Evolutionary conservation across 2,888 invertebrate species (phyloP), one percentile per base, ranked within the genome.

Genomic region (Gymnoscelis rufifasciata): DNA sequence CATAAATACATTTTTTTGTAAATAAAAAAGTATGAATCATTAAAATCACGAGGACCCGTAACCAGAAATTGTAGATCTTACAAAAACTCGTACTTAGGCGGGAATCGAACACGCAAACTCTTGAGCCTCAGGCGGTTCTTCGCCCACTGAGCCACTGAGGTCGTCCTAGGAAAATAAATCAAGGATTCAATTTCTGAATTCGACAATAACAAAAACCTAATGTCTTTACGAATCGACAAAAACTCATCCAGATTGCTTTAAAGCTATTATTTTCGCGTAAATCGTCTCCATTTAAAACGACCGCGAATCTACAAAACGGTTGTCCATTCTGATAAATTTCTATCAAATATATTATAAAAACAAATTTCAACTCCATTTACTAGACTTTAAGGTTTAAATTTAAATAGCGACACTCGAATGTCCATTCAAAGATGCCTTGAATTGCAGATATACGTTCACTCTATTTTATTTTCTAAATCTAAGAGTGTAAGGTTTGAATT

Each of bases 281-380:
- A 86, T 82, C 79, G 74, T 70, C 68, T 66, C 71, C 71, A 78
- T 81, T 82, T 82, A 82, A 84, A 86, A 79, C 76, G 71, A 64
- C 73, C 67, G 65, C 83, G 76, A 82, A 78, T 80, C 71, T 73
- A 80, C 81, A 84, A 81, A 84, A 86, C 64, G 83, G 74, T 83
- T 77, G 86, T 83, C 86, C 83, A 71, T 76, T 70, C 78, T 82
- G 84, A 88, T 83, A 75, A 78, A 88, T 86, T 77, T 64, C 56
- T 73, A 19, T 7, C 7, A 7, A 35, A 35, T 35, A 10, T 3
- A 1, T 19, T 10, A 11, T n/a, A 7, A 10, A 3, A 6, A 23
- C 3, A 19, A 35, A 15, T 15, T 1, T 35, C 35, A 10, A 7
- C 35, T 7, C 7, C 19, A 35, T 19, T 15, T 7, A 3, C 35